Conservation (phyloP, 2,113 vertebrate species). For the Turnix velox region DNA sequence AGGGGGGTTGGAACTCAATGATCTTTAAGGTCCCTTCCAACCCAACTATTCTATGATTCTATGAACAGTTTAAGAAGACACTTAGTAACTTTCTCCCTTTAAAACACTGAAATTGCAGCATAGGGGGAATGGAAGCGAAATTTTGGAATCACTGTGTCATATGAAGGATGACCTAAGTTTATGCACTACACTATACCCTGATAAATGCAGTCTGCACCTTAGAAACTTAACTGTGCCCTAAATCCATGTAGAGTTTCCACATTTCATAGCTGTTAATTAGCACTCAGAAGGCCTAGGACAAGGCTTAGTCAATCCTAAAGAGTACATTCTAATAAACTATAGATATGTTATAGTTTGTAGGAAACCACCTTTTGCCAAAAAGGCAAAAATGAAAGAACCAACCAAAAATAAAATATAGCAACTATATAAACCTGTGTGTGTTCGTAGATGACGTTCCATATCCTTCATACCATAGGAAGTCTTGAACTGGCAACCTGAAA, state of each 20-base stretch:
- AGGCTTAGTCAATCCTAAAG: neutral
- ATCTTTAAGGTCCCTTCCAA: too few relatives aligned
- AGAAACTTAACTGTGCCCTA: neutral
- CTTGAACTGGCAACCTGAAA: conserved; percentile 93
- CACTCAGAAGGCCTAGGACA: too few relatives aligned
- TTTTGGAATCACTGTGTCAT: neutral
- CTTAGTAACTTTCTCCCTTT: neutral
- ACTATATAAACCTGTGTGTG: conserved; percentile 84
- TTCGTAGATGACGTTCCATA: conserved; percentile 95
- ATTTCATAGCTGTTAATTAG: neutral
- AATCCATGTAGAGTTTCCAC: fast-evolving
- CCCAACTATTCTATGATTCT: too few relatives aligned
- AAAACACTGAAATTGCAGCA: fast-evolving
- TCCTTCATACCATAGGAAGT: conserved; percentile 98
- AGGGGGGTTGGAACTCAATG: too few relatives aligned
- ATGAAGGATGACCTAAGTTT: neutral
- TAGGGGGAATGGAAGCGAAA: neutral
- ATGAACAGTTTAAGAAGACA: neutral
- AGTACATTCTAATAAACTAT: fast-evolving
- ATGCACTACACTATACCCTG: neutral
- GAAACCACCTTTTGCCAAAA: neutral
- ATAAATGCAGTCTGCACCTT: neutral
- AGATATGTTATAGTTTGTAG: neutral
- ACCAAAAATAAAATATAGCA: neutral
- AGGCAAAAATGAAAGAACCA: neutral